Evolutionary conservation across 1,140 invertebrate genomes (phyloP).

Genomic region (Caenorhabditis remanei): DNA sequence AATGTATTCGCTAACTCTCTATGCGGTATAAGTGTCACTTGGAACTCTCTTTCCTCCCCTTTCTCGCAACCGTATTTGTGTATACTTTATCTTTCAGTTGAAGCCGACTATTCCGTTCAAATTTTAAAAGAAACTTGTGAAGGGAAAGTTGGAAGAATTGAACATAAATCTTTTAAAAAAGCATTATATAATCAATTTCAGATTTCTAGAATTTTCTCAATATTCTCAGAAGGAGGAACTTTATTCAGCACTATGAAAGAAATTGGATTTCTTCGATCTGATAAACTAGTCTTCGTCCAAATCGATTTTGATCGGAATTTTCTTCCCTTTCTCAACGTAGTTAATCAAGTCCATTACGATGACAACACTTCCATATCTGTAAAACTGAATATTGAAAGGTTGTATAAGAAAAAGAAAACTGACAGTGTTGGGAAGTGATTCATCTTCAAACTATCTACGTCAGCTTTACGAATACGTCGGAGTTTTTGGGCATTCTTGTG

Average conservation of each 20-base stretch:
- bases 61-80: constrained; percentile 24
- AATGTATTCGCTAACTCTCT: constrained; percentile 43
- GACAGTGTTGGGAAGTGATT: neutral
- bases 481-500: neutral
- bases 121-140: neutral
- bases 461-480: neutral
- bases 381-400: neutral
- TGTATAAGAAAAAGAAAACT: neutral
- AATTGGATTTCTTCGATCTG: too few species aligned
- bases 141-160: neutral
- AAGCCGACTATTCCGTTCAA: neutral
- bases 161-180: too few species aligned
- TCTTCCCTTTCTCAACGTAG: constrained; percentile 14
- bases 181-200: too few species aligned
- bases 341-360: neutral
- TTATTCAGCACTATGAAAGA: too few species aligned
- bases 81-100: constrained; percentile 13
- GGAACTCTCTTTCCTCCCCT: constrained; percentile 27
- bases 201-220: too few species aligned
- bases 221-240: too few species aligned
- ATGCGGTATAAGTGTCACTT: constrained; percentile 49
- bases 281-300: too few species aligned
- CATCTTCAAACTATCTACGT: neutral
- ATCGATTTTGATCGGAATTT: neutral
- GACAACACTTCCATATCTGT: neutral